Conservation (phyloP, 2,113 vertebrate genomes). For the Gallinago jamesoni region DNA sequence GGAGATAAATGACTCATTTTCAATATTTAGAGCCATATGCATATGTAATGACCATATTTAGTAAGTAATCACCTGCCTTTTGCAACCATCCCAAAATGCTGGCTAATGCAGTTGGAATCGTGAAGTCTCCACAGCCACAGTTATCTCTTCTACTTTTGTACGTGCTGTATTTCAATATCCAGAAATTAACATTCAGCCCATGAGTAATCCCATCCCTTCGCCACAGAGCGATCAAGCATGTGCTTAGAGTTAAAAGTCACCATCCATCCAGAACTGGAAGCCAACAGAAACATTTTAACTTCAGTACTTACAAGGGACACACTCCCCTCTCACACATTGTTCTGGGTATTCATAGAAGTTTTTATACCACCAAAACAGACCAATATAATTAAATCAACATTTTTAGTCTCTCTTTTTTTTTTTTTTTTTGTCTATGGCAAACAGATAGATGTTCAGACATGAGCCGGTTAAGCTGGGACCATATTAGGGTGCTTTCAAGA, state of each 20-base stretch:
- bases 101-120: not conserved
- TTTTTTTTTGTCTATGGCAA: not conserved
- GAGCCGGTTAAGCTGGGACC: not conserved
- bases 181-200: not conserved
- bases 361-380: not conserved
- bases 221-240: not conserved
- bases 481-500: not conserved
- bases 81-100: not conserved
- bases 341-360: not conserved
- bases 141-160: not conserved
- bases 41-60: not conserved
- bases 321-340: not conserved
- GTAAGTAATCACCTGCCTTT: not conserved
- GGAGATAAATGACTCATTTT: not conserved
- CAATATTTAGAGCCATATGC: not conserved
- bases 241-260: conserved; percentile 27
- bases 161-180: not conserved
- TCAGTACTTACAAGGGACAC: not conserved
- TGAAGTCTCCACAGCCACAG: not conserved
- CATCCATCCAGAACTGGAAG: not conserved
- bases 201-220: not conserved
- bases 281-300: conserved; percentile 35
- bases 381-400: conserved; percentile 10
- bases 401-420: not conserved
- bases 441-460: not conserved